phyloP scores from a whole-genome alignment of 2,113 vertebrate species.

The Benitochromis conjunctus region DNA sequence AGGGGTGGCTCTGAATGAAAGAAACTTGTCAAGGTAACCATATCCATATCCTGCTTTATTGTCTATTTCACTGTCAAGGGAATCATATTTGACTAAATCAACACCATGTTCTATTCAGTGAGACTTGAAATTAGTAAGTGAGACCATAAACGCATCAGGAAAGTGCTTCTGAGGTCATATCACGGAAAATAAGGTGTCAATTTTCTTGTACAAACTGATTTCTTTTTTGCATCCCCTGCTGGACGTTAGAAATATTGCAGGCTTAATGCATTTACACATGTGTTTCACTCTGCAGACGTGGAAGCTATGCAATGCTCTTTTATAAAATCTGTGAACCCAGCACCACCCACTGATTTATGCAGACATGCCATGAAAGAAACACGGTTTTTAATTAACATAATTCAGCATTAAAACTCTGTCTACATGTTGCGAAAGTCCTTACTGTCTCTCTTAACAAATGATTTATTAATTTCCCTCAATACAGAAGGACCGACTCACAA shows the following conservation, averaged over 20 bases:
- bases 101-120: background rate
- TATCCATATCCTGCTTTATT: background rate
- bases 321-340: background rate
- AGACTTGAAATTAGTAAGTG: background rate
- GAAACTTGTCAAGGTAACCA: background rate
- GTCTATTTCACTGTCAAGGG: background rate
- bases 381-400: background rate
- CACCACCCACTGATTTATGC: background rate
- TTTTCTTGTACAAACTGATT: background rate
- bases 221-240: background rate
- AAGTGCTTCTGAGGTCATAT: background rate
- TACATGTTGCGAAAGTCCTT: background rate
- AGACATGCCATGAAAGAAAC: background rate
- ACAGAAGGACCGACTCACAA: background rate
- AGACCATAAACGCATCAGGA: background rate
- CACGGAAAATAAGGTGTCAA: fast-evolving
- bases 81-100: background rate
- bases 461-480: background rate
- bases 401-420: background rate
- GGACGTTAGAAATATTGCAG: background rate
- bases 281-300: background rate
- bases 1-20: background rate
- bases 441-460: background rate
- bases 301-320: background rate
- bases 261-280: background rate